Percentiles rank a stretch among this genome's conserved stretches.
Conservation (phyloP, 2,888 invertebrate species). For the Stratiomys singularior region DNA sequence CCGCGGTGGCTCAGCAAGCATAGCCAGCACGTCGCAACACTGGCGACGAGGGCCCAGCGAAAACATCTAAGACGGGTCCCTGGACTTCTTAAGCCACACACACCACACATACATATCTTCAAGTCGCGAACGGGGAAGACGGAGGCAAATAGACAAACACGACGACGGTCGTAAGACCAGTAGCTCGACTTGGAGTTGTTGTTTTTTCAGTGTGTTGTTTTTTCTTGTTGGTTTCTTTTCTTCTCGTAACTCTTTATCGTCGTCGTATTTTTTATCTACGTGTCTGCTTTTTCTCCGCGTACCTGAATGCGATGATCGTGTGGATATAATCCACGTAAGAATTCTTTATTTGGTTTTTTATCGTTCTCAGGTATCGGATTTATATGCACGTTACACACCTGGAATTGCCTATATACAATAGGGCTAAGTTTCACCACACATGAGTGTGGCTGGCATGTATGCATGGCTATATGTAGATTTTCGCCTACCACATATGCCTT, state of each 20-base stretch:
- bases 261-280: conserved; percentile 56
- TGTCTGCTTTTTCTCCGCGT: conserved; percentile 39
- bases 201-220: conserved; percentile 54
- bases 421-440: neutral
- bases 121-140: conserved; percentile 14
- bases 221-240: conserved; percentile 54
- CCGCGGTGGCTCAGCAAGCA: neutral
- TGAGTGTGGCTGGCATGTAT: neutral
- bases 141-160: conserved; percentile 49
- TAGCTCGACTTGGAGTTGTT: conserved; percentile 66
- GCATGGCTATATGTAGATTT: neutral
- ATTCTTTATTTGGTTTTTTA: conserved; percentile 55
- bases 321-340: conserved; percentile 64
- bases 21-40: neutral
- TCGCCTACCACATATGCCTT: neutral
- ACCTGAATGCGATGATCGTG: conserved; percentile 59
- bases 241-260: conserved; percentile 51
- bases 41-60: conserved; percentile 13
- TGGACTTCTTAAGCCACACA: conserved; percentile 4
- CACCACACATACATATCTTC: neutral
- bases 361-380: conserved; percentile 65
- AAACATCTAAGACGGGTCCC: conserved; percentile 35
- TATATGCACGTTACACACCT: conserved; percentile 61
- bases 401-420: conserved; percentile 50
- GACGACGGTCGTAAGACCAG: conserved; percentile 53